Evolutionary conservation across 2,797 vertebrate species (phyloP), one percentile per base, ranked within the genome.

Genomic region (Sebastes trivittatus): DNA sequence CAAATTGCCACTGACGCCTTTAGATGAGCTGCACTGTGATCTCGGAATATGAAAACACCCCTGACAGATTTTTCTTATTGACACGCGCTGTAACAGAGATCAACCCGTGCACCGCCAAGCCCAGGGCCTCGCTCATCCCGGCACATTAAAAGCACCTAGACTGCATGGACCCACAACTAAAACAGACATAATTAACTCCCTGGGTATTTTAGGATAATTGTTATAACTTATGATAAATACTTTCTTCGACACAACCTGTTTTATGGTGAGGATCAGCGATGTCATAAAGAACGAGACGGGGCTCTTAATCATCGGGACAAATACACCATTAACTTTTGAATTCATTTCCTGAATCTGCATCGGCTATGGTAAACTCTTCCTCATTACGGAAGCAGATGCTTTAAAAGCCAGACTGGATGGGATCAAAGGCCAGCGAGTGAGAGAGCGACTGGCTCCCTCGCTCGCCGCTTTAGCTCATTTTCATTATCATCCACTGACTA

Each of bases 1-100:
- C 95, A 95, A 96, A 97, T 96, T 94, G 96, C 95, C 95, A 95
- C 93, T 89, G 93, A 97, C 66, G 94, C 95, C 95, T 96, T 97
- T 93, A 95, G 95, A 97, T 96, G 96, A 97, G 95, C 95, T 94
- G 93, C 93, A 77, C 90, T 94, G 94, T 95, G 95, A 96, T 96
- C 94, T 94, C 83, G 87, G 93, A 95, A 96, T 96, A 95, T 91
- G 93, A 96, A 97, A 95, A 95, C 90, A 93, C 89, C 94, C 90
- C 93, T 93, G 93, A 95, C 93, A 88, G 94, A 95, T 94, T 93
- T 95, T 95, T 96, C 95, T 94, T 94, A 95, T 94, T 96, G 96
- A 96, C 95, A 95, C 93, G 84, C 73, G 86, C 89, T 94, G 87
- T 86, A 91, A 81, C 83, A 87, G 93, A 92, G 88, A 94, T 92